phyloP scores from a whole-genome alignment of 2,888 invertebrate genomes.

The Ormia ochracea region DNA sequence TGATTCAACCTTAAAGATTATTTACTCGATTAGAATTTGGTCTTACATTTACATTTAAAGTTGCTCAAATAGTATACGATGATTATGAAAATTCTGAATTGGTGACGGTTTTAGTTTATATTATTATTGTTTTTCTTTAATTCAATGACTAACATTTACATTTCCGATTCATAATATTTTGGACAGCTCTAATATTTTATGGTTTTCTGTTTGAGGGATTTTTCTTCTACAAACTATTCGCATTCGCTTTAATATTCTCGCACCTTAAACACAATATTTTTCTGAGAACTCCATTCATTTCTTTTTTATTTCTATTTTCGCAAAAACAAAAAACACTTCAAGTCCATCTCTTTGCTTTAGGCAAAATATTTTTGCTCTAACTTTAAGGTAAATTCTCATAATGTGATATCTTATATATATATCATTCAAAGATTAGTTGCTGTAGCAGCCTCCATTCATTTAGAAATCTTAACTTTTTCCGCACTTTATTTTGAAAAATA shows the following conservation, averaged over 20 bases:
- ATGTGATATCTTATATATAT: not conserved
- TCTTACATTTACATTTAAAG: not conserved
- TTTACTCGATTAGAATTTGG: not conserved
- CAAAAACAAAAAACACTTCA: slow-evolving; percentile 9
- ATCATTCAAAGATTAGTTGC: slow-evolving; percentile 16
- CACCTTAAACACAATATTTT: not conserved
- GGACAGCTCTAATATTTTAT: no score
- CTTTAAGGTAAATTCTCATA: slow-evolving; percentile 44
- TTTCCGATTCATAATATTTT: no score
- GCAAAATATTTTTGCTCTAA: slow-evolving; percentile 39
- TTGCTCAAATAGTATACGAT: not conserved
- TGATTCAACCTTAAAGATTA: slow-evolving; percentile 85
- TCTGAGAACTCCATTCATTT: slow-evolving; percentile 14
- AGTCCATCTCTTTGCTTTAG: slow-evolving; percentile 31
- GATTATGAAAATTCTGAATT: no score
- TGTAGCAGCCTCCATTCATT: not conserved
- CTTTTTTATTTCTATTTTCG: slow-evolving; percentile 27
- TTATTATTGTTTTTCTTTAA: no score
- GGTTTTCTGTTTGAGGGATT: no score
- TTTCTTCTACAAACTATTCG: no score
- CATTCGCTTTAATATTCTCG: no score
- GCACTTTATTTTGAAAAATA: not conserved
- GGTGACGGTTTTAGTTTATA: no score
- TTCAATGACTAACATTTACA: no score
- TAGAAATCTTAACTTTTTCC: not conserved